Conservation (phyloP, 2,888 invertebrate species). For the Tholera decimalis region DNA sequence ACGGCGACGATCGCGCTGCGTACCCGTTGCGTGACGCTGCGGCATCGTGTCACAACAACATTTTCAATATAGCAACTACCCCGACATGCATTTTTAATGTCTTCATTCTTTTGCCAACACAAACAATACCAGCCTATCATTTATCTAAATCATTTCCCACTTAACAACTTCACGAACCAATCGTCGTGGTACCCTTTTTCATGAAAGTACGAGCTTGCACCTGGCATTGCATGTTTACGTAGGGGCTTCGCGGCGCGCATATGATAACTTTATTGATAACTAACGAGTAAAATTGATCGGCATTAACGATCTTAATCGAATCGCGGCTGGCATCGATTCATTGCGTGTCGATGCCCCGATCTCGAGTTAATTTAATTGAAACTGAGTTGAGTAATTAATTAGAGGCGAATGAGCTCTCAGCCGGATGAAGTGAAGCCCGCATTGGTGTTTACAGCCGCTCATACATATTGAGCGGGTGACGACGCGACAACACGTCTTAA, state of each 20-base stretch:
- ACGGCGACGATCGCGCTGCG: slow-evolving; percentile 17
- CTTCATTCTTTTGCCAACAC: slow-evolving; percentile 50
- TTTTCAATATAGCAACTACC: slow-evolving; percentile 41
- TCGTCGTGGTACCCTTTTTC: slow-evolving; percentile 53
- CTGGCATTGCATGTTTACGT: slow-evolving; percentile 69
- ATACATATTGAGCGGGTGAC: slow-evolving; percentile 72
- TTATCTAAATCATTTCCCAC: slow-evolving; percentile 47
- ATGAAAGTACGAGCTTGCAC: slow-evolving; percentile 60
- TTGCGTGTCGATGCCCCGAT: slow-evolving; percentile 88
- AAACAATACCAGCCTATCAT: slow-evolving; percentile 43
- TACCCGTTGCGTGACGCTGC: slow-evolving; percentile 41
- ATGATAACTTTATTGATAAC: slow-evolving; percentile 87
- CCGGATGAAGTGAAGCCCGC: slow-evolving; percentile 80
- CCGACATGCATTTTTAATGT: slow-evolving; percentile 52
- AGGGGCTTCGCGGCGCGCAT: slow-evolving; percentile 68
- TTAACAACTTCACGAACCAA: slow-evolving; percentile 55
- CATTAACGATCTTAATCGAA: slow-evolving; percentile 89
- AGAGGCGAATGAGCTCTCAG: slow-evolving; percentile 88
- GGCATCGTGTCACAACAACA: slow-evolving; percentile 41
- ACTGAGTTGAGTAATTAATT: slow-evolving; percentile 91
- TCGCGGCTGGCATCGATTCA: slow-evolving; percentile 86
- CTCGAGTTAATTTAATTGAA: slow-evolving; percentile 90
- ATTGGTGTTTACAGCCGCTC: slow-evolving; percentile 82
- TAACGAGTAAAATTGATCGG: slow-evolving; percentile 88
- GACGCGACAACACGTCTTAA: slow-evolving; percentile 64